Evolutionary conservation across 2,888 invertebrate species (phyloP).

Genomic region (Stomorhina lunata): DNA sequence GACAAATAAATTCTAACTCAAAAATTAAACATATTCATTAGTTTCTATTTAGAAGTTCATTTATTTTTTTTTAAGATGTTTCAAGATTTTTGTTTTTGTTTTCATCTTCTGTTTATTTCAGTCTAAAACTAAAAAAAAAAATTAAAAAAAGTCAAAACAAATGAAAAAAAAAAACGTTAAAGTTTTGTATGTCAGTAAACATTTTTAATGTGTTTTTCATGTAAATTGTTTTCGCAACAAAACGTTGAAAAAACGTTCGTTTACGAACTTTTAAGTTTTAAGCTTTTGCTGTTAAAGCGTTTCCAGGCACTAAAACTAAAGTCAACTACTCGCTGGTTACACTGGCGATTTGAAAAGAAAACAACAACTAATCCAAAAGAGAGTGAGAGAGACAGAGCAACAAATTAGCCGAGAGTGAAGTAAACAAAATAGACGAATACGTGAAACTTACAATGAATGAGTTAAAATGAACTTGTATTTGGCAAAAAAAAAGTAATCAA

Average conservation of each 20-base stretch:
- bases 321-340: slow-evolving; percentile 31
- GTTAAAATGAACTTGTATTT: neutral
- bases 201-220: slow-evolving; percentile 65
- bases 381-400: slow-evolving; percentile 11
- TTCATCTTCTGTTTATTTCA: slow-evolving; percentile 12
- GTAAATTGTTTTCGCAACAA: slow-evolving; percentile 65
- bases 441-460: neutral
- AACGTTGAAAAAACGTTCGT: slow-evolving; percentile 59
- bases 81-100: slow-evolving; percentile 19
- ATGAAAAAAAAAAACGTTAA: slow-evolving; percentile 22
- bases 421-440: neutral
- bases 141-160: slow-evolving; percentile 10
- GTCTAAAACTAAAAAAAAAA: neutral
- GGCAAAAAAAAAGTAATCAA: neutral
- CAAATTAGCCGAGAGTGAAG: neutral
- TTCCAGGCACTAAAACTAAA: slow-evolving; percentile 51
- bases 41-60: slow-evolving; percentile 38
- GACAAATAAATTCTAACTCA: slow-evolving; percentile 27
- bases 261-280: slow-evolving; percentile 33
- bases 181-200: slow-evolving; percentile 66
- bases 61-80: slow-evolving; percentile 44
- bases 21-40: slow-evolving; percentile 47
- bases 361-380: no score
- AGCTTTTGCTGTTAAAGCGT: slow-evolving; percentile 18
- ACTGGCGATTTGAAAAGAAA: neutral